Evolutionary conservation across 2,888 invertebrate genomes (phyloP).

Genomic region (Polymixis lichenea): DNA sequence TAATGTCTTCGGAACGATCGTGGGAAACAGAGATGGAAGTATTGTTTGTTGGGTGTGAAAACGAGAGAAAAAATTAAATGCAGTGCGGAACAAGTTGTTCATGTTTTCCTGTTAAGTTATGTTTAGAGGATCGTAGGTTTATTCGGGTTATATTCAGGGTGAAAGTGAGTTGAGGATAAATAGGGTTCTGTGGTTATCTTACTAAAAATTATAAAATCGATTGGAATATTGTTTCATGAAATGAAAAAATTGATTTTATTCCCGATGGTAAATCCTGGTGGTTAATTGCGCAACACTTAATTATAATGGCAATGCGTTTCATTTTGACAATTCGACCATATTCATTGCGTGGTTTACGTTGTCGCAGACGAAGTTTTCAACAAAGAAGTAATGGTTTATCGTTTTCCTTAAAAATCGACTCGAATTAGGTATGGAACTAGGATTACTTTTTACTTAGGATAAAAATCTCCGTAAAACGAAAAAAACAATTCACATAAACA

Average conservation of each 20-base stretch:
- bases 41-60: conserved; percentile 2
- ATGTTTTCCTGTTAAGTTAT: conserved; percentile 11
- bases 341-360: too few relatives aligned
- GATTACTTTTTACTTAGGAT: too few relatives aligned
- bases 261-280: background rate
- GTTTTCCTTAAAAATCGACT: too few relatives aligned
- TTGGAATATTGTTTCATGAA: background rate
- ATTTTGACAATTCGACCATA: too few relatives aligned
- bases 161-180: background rate
- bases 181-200: background rate
- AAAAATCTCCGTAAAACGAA: background rate
- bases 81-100: conserved; percentile 15
- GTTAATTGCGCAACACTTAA: too few relatives aligned
- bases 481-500: background rate
- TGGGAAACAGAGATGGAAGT: conserved; percentile 10
- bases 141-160: background rate
- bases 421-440: too few relatives aligned
- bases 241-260: background rate
- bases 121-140: background rate
- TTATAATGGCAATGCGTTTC: too few relatives aligned
- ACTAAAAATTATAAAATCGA: background rate
- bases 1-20: conserved; percentile 64
- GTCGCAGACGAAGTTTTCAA: too few relatives aligned
- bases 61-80: conserved; percentile 17
- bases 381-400: too few relatives aligned